phyloP scores from a whole-genome alignment of 1,140 invertebrate genomes.

The Hesperophylax magnus region DNA sequence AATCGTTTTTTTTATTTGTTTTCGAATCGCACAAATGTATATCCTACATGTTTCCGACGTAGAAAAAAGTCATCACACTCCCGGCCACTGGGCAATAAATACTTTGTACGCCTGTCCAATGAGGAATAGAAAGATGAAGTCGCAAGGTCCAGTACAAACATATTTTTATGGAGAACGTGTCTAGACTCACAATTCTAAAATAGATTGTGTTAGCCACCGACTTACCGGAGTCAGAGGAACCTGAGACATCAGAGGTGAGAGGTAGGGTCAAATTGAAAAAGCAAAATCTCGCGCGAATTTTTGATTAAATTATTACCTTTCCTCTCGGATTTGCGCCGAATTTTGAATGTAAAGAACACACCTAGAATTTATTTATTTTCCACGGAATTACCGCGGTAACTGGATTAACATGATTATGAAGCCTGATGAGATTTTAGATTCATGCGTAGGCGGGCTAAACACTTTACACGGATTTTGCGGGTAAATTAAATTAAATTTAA shows the following conservation, averaged over 20 bases:
- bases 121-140: background rate
- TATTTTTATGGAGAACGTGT: too few relatives aligned
- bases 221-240: too few relatives aligned
- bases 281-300: background rate
- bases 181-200: too few relatives aligned
- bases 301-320: constrained; percentile 2
- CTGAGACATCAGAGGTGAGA: too few relatives aligned
- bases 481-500: background rate
- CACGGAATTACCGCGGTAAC: background rate
- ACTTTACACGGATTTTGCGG: background rate
- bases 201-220: too few relatives aligned
- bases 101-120: too few relatives aligned
- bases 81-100: too few relatives aligned
- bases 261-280: constrained; percentile 5
- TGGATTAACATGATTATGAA: background rate
- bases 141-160: background rate
- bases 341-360: background rate
- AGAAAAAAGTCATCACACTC: too few relatives aligned
- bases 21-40: too few relatives aligned
- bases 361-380: background rate
- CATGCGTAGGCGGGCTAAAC: background rate
- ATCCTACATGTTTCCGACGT: too few relatives aligned
- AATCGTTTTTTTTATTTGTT: too few relatives aligned
- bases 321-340: background rate
- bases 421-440: background rate